These are phyloP conservation scores for Thymelicus lineola DNA, from an alignment of 2,888 invertebrate genomes.

Conservation along the genomic window DNA sequence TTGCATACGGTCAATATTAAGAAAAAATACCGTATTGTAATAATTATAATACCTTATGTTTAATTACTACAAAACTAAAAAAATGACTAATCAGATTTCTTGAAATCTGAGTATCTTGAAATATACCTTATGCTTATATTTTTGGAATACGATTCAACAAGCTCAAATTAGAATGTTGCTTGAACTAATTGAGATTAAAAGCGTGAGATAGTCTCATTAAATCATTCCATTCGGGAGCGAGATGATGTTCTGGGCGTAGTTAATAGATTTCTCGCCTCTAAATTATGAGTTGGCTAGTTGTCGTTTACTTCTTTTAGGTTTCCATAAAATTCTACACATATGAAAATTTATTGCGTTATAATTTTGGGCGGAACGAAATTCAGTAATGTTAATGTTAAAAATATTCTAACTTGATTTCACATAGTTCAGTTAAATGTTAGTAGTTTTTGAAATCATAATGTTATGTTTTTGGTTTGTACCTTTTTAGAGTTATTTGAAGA, in stretches of 20 bases:
- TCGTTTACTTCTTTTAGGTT: slow-evolving; percentile 68
- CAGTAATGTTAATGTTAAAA: slow-evolving; percentile 33
- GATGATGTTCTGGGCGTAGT: slow-evolving; percentile 51
- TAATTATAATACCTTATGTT: too few species aligned
- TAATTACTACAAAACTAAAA: too few species aligned
- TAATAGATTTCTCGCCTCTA: slow-evolving; percentile 70
- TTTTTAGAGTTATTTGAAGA: too few species aligned
- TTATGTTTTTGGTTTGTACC: too few species aligned
- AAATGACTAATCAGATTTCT: too few species aligned
- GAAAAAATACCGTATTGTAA: too few species aligned
- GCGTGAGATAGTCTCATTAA: slow-evolving; percentile 34
- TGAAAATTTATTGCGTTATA: slow-evolving; percentile 76
- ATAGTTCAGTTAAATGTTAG: too few species aligned
- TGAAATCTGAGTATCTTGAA: background rate
- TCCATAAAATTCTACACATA: slow-evolving; percentile 64
- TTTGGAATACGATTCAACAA: slow-evolving; percentile 9
- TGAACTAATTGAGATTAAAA: slow-evolving; percentile 46
- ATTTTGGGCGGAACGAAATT: slow-evolving; percentile 73
- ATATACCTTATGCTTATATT: background rate
- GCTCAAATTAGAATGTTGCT: slow-evolving; percentile 41
- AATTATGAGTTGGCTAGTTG: slow-evolving; percentile 54
- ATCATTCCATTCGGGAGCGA: slow-evolving; percentile 33
- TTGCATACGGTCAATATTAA: background rate
- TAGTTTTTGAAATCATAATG: too few species aligned
- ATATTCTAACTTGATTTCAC: slow-evolving; percentile 17